Evolutionary conservation across 2,797 vertebrate species (phyloP).

Genomic region (Brachyalestes nurse): DNA sequence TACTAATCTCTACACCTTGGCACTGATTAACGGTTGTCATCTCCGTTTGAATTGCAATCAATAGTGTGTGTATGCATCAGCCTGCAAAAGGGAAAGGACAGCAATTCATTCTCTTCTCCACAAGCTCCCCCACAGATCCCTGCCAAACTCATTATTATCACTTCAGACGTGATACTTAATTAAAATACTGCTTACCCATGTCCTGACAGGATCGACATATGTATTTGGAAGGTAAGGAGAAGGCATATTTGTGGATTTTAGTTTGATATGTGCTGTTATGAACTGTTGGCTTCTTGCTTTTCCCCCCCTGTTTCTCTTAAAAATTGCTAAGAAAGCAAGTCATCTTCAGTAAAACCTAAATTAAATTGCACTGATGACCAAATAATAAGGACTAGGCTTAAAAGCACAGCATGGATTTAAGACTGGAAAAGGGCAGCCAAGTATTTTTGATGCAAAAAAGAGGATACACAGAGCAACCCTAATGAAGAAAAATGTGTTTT

Average conservation of each 20-base stretch:
- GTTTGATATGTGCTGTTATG: slow-evolving; percentile 37
- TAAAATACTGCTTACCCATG: slow-evolving; percentile 62
- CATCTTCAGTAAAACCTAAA: slow-evolving; percentile 27
- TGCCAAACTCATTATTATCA: slow-evolving; percentile 61
- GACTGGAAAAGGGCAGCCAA: slow-evolving; percentile 30
- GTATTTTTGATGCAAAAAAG: slow-evolving; percentile 22
- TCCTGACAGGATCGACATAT: slow-evolving; percentile 57
- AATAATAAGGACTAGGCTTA: slow-evolving; percentile 34
- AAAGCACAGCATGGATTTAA: slow-evolving; percentile 24
- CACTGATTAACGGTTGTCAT: slow-evolving; percentile 64
- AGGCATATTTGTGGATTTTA: slow-evolving; percentile 51
- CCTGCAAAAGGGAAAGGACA: slow-evolving; percentile 56
- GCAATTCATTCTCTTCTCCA: slow-evolving; percentile 54
- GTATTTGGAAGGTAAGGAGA: slow-evolving; percentile 33
- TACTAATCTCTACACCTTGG: slow-evolving; percentile 63
- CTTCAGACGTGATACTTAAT: slow-evolving; percentile 63
- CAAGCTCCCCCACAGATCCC: slow-evolving; percentile 53
- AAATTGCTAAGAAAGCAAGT: slow-evolving; percentile 12
- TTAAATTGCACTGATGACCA: slow-evolving; percentile 35
- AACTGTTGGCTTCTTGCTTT: slow-evolving; percentile 8
- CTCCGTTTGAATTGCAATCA: slow-evolving; percentile 62
- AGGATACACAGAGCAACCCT: neutral
- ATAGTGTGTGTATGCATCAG: slow-evolving; percentile 61
- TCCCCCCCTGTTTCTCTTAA: neutral
- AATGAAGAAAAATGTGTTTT: neutral